A percentile compares a stretch with the other conserved stretches of the same genome.
These are phyloP conservation scores for Ypsolopha sequella DNA, from an alignment of 2,888 invertebrate genomes.

Conservation along the genomic window DNA sequence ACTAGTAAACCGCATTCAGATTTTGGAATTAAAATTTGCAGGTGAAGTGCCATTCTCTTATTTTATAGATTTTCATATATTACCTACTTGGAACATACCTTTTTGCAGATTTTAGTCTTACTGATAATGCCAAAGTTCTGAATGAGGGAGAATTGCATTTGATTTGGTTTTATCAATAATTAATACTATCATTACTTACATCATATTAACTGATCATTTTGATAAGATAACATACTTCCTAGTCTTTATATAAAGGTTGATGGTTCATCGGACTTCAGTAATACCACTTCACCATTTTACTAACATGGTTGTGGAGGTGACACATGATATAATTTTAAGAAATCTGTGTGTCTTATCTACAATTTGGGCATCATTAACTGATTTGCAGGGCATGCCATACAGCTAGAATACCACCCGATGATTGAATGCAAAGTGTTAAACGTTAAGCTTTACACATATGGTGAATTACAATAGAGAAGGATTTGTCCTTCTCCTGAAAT, in stretches of 20 bases:
- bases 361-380: constrained; percentile 65
- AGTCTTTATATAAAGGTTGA: background rate
- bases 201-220: background rate
- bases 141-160: background rate
- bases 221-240: background rate
- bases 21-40: constrained; percentile 1
- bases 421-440: constrained; percentile 47
- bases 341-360: constrained; percentile 65
- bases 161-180: background rate
- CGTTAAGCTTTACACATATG: constrained; percentile 51
- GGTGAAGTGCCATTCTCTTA: background rate
- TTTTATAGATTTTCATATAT: background rate
- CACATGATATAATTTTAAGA: constrained; percentile 13
- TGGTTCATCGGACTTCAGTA: background rate
- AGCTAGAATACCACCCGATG: constrained; percentile 49
- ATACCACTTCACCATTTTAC: background rate
- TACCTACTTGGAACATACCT: background rate
- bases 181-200: background rate
- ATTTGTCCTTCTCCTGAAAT: constrained; percentile 56
- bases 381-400: constrained; percentile 67
- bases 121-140: background rate
- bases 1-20: background rate
- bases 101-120: background rate
- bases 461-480: constrained; percentile 55
- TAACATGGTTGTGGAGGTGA: background rate